Evolutionary conservation across 2,113 vertebrate genomes (phyloP).

Genomic region (Tetrao urogallus): DNA sequence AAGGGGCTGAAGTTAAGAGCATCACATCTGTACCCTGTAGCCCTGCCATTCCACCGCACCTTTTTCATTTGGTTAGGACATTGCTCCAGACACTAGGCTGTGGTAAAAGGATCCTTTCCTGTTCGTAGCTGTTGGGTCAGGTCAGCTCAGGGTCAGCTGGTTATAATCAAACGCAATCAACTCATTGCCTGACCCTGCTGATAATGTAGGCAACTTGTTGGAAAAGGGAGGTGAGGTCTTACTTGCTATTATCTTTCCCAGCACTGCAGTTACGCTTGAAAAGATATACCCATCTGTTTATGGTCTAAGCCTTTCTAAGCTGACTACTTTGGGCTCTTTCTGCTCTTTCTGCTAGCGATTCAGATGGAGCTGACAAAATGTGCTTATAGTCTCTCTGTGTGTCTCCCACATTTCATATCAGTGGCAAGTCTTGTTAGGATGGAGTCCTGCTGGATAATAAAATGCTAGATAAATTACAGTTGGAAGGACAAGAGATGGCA

Average conservation of each 20-base stretch:
- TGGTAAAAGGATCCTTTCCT: neutral
- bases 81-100: neutral
- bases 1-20: neutral
- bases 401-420: neutral
- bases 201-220: neutral
- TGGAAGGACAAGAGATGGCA: neutral
- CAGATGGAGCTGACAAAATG: neutral
- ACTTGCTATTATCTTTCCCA: neutral
- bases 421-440: neutral
- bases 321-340: neutral
- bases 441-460: neutral
- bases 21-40: no score
- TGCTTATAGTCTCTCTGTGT: neutral
- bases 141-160: neutral
- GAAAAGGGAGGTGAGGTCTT: neutral
- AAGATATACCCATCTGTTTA: neutral
- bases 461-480: constrained; percentile 45
- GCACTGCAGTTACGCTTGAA: neutral
- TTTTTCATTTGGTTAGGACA: neutral
- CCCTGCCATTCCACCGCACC: neutral
- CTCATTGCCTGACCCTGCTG: neutral
- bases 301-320: neutral
- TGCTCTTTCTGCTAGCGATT: neutral
- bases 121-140: neutral
- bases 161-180: neutral